Percentiles rank a stretch among this genome's conserved stretches.
phyloP scores from a whole-genome alignment of 2,797 vertebrate species.

The Spheniscus humboldti region DNA sequence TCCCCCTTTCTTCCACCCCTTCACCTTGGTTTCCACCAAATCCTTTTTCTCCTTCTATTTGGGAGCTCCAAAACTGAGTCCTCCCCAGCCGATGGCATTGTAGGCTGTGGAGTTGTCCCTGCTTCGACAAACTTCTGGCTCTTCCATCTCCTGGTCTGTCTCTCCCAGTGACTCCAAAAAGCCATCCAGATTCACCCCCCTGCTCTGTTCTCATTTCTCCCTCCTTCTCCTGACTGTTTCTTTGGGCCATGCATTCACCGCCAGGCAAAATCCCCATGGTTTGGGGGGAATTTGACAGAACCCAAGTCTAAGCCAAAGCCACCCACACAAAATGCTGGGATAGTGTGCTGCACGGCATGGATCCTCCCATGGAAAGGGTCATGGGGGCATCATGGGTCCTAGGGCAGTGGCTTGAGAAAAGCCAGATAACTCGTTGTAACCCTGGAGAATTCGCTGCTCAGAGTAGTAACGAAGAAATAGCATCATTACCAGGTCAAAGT shows the following conservation, averaged over 20 bases:
- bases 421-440: not conserved
- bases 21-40: not conserved
- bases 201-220: not conserved
- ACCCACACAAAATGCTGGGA: not conserved
- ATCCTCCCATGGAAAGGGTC: not conserved
- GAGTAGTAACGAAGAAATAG: not conserved
- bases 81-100: not conserved
- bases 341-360: accelerated
- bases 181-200: not conserved
- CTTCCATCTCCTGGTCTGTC: not conserved
- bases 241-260: not conserved
- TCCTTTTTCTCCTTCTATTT: not conserved
- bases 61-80: not conserved
- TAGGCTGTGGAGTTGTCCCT: not conserved
- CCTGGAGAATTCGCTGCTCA: not conserved
- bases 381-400: not conserved
- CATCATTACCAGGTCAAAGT: not conserved
- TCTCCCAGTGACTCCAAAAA: not conserved
- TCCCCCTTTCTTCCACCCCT: not conserved
- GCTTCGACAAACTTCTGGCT: not conserved
- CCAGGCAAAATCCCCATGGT: accelerated
- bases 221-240: not conserved
- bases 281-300: not conserved
- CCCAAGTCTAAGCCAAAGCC: not conserved
- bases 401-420: not conserved